Evolutionary conservation across 1,140 invertebrate genomes (phyloP).

Genomic region (Propsilocerus akamusi): DNA sequence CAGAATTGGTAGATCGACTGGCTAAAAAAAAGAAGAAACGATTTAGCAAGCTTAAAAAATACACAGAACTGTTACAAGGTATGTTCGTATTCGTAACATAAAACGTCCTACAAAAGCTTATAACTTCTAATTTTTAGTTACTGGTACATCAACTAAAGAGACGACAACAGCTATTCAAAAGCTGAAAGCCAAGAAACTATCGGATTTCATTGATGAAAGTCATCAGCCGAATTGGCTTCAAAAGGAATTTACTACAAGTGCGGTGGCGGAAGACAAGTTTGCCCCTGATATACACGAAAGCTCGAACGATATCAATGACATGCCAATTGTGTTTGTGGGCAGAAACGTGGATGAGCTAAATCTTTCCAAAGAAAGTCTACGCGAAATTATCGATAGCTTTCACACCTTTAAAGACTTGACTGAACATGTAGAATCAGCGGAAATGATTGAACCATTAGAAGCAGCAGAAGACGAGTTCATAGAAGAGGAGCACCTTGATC

Average conservation of each 20-base stretch:
- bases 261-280: conserved; percentile 17
- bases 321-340: conserved; percentile 19
- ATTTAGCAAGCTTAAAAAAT: conserved; percentile 23
- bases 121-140: conserved; percentile 28
- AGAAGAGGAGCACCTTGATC: conserved; percentile 23
- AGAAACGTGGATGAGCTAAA: conserved; percentile 13
- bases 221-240: conserved; percentile 17
- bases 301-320: conserved; percentile 16
- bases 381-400: conserved; percentile 18
- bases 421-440: conserved; percentile 23
- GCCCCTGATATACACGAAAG: conserved; percentile 15
- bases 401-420: conserved; percentile 20
- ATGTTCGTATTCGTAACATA: conserved; percentile 10
- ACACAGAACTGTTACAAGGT: conserved; percentile 32
- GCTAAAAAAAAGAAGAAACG: conserved; percentile 17
- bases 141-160: conserved; percentile 33
- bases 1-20: conserved; percentile 6
- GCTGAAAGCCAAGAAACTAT: conserved; percentile 37
- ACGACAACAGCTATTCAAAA: conserved; percentile 41
- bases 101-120: conserved; percentile 4
- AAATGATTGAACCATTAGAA: neutral
- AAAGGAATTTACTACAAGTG: conserved; percentile 9
- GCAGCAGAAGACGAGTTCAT: neutral
- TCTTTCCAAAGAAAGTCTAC: conserved; percentile 11
- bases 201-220: conserved; percentile 29